Percentiles rank a stretch among this genome's conserved stretches.
These are phyloP conservation scores for Molorchus minor DNA, from an alignment of 2,888 invertebrate species.

Conservation along the genomic window DNA sequence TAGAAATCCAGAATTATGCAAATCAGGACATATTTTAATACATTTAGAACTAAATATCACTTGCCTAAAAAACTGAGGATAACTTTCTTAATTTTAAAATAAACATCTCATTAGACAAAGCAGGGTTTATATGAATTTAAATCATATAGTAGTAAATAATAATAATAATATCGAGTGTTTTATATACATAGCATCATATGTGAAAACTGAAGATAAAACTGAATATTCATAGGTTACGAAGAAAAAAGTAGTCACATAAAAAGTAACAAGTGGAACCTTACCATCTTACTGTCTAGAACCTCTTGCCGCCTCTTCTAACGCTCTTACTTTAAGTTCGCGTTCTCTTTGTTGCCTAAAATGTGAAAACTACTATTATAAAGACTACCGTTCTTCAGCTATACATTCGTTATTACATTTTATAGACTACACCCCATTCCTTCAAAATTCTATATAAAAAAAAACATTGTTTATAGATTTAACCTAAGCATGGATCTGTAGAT, in stretches of 20 bases:
- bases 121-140: too few relatives aligned
- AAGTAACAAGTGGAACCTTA: constrained; percentile 15
- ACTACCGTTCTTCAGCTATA: constrained; percentile 32
- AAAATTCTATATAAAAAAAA: neutral
- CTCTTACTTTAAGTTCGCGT: constrained; percentile 85
- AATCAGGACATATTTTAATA: too few relatives aligned
- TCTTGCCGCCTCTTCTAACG: constrained; percentile 85
- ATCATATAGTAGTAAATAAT: too few relatives aligned
- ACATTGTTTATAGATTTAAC: neutral
- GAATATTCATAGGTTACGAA: neutral
- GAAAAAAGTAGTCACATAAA: constrained; percentile 15
- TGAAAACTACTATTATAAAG: constrained; percentile 50
- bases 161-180: too few relatives aligned
- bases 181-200: too few relatives aligned
- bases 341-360: constrained; percentile 76
- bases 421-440: constrained; percentile 27
- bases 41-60: too few relatives aligned
- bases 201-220: too few relatives aligned
- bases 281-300: constrained; percentile 65
- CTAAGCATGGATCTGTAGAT: too few relatives aligned
- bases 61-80: too few relatives aligned
- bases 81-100: too few relatives aligned
- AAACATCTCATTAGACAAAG: too few relatives aligned
- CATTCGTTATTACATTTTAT: constrained; percentile 22
- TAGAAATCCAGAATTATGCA: too few relatives aligned